Evolutionary conservation across 2,113 vertebrate species (phyloP), one percentile per base, ranked within the genome.

Genomic region (Malurus elegans): DNA sequence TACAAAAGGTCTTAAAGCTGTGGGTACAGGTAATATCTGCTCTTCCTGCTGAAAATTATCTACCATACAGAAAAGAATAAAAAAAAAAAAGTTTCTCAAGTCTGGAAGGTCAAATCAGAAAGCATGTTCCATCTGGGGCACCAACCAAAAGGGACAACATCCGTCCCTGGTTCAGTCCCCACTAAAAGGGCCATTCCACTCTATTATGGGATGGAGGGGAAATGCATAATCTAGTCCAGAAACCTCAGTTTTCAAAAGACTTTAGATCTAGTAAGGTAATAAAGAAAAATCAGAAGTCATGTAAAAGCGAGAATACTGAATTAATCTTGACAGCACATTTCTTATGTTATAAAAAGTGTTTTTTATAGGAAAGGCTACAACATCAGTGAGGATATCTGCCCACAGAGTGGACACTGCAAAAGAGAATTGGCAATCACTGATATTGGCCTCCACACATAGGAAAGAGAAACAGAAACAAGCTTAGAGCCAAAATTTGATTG

Each of bases 401-500:
- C 51, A 57, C 38, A 12, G 5, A 86, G 40, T 7, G 17, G 71
- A 70, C 47, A 25, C 8, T 47, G 40, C 25, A 80, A 23, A 9
- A 12, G 10, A 74, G 51, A 83, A 86, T 10, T 66, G 47, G 38
- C 60, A 78, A 66, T 44, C 69, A 67, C 34, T 28, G 26, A 80
- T 51, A 80, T 64, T 86, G 51, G 79, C 60, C 21, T 51, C 47
- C 13, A 40, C 13, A 40, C 21, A 67, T 0, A 44, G 44, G 36
- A 86, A 93, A 83, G 60, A 56, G 45, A 86, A 90, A 65, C 10
- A 90, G 42, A 94, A 95, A 79, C 38, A 90, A 47, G 4, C 4
- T 69, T 66, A 53, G 15, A 89, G 92, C 51, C 92, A 96, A 95
- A 86, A 66, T 51, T 8, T 78, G 38, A 93, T 78, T 65, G 65